Percentiles rank a stretch among this genome's conserved stretches.
These are phyloP conservation scores for Neodiprion virginianus DNA, from an alignment of 1,140 invertebrate species.

Conservation along the genomic window DNA sequence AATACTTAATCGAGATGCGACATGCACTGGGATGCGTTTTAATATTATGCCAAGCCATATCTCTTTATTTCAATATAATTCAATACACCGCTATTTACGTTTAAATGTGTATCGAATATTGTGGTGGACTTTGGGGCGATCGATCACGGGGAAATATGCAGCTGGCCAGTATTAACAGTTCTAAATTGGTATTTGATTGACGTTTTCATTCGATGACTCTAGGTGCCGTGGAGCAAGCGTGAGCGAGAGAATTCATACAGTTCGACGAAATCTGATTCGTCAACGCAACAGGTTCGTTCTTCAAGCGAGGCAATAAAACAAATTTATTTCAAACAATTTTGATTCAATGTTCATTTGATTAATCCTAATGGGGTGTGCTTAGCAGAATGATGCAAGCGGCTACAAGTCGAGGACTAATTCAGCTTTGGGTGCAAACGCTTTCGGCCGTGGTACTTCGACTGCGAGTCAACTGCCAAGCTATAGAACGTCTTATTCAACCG, in stretches of 20 bases:
- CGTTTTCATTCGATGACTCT: neutral
- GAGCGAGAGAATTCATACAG: constrained; percentile 13
- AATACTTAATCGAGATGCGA: neutral
- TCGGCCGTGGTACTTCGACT: constrained; percentile 42
- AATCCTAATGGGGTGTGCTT: constrained; percentile 27
- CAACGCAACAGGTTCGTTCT: neutral
- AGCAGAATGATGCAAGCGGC: constrained; percentile 48
- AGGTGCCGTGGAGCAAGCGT: constrained; percentile 12
- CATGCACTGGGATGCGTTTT: neutral
- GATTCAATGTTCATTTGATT: constrained; percentile 20
- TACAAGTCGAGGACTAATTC: constrained; percentile 46
- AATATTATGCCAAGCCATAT: neutral
- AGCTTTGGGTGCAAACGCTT: constrained; percentile 31
- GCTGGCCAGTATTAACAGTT: too few relatives aligned
- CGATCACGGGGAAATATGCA: too few relatives aligned
- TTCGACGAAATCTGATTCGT: constrained; percentile 11
- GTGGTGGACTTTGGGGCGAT: too few relatives aligned
- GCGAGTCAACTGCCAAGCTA: constrained; percentile 47
- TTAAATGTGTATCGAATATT: too few relatives aligned
- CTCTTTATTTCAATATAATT: too few relatives aligned
- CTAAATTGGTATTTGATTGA: neutral
- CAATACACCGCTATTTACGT: too few relatives aligned
- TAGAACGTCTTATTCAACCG: constrained; percentile 46
- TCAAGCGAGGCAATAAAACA: neutral
- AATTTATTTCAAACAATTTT: neutral